Base-by-base conservation (phyloP, 2,888 invertebrate genomes). In the Drosophila fulvimacula region DNA sequence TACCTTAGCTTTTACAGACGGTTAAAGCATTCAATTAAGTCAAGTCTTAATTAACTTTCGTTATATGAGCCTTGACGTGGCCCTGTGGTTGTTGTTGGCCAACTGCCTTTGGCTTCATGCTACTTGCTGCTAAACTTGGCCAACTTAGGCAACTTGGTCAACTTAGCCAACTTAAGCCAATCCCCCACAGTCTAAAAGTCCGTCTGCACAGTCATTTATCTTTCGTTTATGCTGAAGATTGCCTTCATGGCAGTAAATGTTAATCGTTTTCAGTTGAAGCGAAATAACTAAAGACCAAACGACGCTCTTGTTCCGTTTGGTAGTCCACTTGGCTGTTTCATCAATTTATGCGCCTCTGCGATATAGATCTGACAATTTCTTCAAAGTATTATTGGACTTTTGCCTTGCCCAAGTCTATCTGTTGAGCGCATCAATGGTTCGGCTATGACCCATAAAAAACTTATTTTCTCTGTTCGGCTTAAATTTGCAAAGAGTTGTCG, bases 1-100 rank as follows among this genome's bases (percentile, higher is more conserved):
- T 57, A 41, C n/a, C 3, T 52, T 42, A n/a, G 13, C 11, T n/a
- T 21, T 7, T 1, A n/a, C 27, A 53, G 10, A 21, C 39, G 11
- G 9, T 21, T 56, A 3, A 34, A 60, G 55, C 56, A 51, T 51
- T 46, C n/a, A 15, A 39, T 51, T 17, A 70, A 52, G 38, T 69
- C 15, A 42, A 68, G 56, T 32, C 70, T 72, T 84, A 76, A 82
- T 82, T 77, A 79, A 70, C 74, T 65, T 48, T 39, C 60, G 55
- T 75, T 63, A 66, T 56, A 58, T 46, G 65, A 52, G 49, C 53
- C 55, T 64, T 63, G 53, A 51, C 41, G 24, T 49, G n/a, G 41
- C 15, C 38, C 24, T 63, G 75, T n/a, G 68, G 70, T 38, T 71
- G 21, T 34, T 58, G 49, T 19, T 48, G 36, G 17, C 48, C 65